Evolutionary conservation across 2,797 vertebrate genomes (phyloP).

Genomic region (Lepus townsendii): DNA sequence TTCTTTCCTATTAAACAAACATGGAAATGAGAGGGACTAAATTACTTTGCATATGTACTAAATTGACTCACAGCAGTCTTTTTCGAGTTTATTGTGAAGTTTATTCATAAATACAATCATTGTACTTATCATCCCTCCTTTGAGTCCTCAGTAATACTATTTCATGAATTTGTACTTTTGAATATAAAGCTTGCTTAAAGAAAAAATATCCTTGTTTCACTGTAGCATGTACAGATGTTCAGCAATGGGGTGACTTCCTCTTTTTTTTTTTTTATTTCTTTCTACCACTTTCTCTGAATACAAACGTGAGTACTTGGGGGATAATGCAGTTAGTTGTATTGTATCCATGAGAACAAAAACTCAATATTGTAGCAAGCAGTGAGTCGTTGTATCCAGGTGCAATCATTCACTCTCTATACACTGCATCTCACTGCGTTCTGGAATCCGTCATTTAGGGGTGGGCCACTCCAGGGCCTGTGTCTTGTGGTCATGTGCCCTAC

Average conservation of each 20-base stretch:
- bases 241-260: not conserved
- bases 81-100: not conserved
- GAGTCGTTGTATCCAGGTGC: not conserved
- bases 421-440: conserved; percentile 47
- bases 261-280: not conserved
- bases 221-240: not conserved
- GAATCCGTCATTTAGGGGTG: conserved; percentile 71
- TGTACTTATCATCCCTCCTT: not conserved
- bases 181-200: not conserved
- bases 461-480: conserved; percentile 64
- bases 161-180: not conserved
- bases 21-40: not conserved
- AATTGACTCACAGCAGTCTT: not conserved
- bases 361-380: too few relatives aligned
- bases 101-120: not conserved
- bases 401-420: not conserved
- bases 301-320: too few relatives aligned
- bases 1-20: not conserved
- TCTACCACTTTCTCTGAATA: not conserved
- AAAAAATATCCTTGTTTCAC: not conserved
- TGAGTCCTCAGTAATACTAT: not conserved
- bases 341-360: not conserved
- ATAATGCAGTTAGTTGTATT: not conserved
- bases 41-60: not conserved
- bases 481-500: conserved; percentile 74